Evolutionary conservation across 2,888 invertebrate genomes (phyloP).

Genomic region (Dryomyza anilis): DNA sequence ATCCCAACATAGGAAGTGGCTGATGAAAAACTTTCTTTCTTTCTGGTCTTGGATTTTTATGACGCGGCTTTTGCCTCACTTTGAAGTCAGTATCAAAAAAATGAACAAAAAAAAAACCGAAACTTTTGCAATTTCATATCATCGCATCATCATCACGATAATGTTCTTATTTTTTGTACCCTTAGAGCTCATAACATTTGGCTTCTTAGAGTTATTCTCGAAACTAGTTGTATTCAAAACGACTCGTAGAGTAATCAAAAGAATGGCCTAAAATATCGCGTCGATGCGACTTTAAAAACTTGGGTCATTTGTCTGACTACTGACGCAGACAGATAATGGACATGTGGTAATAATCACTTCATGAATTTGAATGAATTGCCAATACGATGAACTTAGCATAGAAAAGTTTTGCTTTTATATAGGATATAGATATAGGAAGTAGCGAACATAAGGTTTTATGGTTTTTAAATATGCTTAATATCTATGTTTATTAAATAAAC

Average conservation of each 20-base stretch:
- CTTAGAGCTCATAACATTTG: too few relatives aligned
- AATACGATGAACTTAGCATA: too few relatives aligned
- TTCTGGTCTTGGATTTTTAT: slow-evolving; percentile 25
- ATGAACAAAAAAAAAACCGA: slow-evolving; percentile 31
- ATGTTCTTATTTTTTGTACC: slow-evolving; percentile 34
- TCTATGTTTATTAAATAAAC: too few relatives aligned
- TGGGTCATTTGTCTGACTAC: slow-evolving; percentile 7
- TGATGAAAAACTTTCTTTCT: slow-evolving; percentile 5
- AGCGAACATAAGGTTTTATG: too few relatives aligned
- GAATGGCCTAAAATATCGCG: slow-evolving; percentile 1
- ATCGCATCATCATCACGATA: slow-evolving; percentile 54
- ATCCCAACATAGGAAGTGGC: not conserved
- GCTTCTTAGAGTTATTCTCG: too few relatives aligned
- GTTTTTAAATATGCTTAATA: too few relatives aligned
- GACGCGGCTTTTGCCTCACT: slow-evolving; percentile 23
- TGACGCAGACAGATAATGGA: slow-evolving; percentile 1
- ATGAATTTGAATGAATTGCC: too few relatives aligned
- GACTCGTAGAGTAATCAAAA: not conserved
- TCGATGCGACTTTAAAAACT: slow-evolving; percentile 14
- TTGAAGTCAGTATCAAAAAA: not conserved
- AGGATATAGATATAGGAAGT: too few relatives aligned
- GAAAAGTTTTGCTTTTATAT: too few relatives aligned
- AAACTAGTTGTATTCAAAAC: too few relatives aligned
- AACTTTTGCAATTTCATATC: slow-evolving; percentile 53
- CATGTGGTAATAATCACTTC: slow-evolving; percentile 9